A percentile compares a stretch with the other conserved stretches of the same genome.
These are phyloP conservation scores for Blastobasis lacticolella DNA, from an alignment of 2,888 invertebrate genomes.

Conservation along the genomic window DNA sequence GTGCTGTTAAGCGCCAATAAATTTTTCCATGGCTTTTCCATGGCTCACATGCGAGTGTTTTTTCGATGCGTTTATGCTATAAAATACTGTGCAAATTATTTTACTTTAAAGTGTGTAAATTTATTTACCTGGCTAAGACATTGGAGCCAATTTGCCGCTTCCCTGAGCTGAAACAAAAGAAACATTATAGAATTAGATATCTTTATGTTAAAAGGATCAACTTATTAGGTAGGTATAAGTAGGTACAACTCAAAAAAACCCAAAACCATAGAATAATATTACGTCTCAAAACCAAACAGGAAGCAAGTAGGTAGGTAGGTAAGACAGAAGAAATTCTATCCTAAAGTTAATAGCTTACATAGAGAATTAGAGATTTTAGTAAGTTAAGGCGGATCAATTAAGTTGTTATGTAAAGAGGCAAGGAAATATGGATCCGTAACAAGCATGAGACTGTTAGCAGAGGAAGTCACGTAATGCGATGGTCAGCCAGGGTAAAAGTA, in stretches of 20 bases:
- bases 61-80: not conserved
- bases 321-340: too few relatives aligned
- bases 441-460: not conserved
- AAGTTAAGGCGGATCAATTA: too few relatives aligned
- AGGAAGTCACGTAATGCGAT: constrained; percentile 4
- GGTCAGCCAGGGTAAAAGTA: constrained; percentile 6
- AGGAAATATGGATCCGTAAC: too few relatives aligned
- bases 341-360: too few relatives aligned
- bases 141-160: constrained; percentile 88
- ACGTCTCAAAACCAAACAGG: too few relatives aligned
- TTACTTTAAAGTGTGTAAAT: not conserved
- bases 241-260: too few relatives aligned
- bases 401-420: too few relatives aligned
- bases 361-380: too few relatives aligned
- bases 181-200: not conserved
- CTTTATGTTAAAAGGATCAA: too few relatives aligned
- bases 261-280: too few relatives aligned
- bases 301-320: too few relatives aligned
- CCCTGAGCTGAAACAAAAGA: constrained; percentile 79
- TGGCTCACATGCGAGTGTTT: not conserved
- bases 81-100: not conserved
- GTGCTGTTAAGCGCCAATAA: not conserved
- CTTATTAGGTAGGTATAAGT: too few relatives aligned
- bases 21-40: not conserved
- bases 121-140: constrained; percentile 86